phyloP scores from a whole-genome alignment of 2,113 vertebrate species.

The Pterophyllum scalare region DNA sequence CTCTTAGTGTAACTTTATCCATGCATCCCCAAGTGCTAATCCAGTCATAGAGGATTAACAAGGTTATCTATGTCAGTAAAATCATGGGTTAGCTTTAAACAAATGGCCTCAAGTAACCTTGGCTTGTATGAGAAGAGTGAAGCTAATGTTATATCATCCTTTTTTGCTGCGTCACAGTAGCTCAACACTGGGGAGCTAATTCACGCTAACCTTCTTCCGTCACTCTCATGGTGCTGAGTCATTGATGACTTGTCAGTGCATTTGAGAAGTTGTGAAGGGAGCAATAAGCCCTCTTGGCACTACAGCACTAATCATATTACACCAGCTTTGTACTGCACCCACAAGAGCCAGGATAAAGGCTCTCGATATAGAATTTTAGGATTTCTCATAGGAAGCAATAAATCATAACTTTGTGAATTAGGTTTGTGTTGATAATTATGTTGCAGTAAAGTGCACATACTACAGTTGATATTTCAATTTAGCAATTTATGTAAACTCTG shows the following conservation, averaged over 20 bases:
- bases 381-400: background rate
- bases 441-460: background rate
- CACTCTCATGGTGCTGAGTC: conserved; percentile 24
- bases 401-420: background rate
- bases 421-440: background rate
- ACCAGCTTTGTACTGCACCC: conserved; percentile 10
- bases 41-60: conserved; percentile 45
- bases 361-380: background rate
- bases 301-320: conserved; percentile 35
- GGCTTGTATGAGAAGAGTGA: conserved; percentile 24
- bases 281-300: conserved; percentile 25
- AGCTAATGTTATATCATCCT: conserved; percentile 40
- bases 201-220: conserved; percentile 39
- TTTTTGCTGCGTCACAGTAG: conserved; percentile 26
- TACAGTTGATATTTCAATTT: background rate
- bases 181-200: conserved; percentile 34
- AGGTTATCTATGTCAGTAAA: conserved; percentile 28
- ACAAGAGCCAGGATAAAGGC: conserved; percentile 14
- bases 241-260: conserved; percentile 46
- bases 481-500: background rate
- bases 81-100: conserved; percentile 38
- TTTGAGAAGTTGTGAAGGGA: conserved; percentile 43
- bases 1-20: conserved; percentile 21
- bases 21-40: conserved; percentile 29
- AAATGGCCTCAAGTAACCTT: conserved; percentile 24